Conservation (phyloP, 2,113 vertebrate genomes). For the Thryonomys swinderianus region DNA sequence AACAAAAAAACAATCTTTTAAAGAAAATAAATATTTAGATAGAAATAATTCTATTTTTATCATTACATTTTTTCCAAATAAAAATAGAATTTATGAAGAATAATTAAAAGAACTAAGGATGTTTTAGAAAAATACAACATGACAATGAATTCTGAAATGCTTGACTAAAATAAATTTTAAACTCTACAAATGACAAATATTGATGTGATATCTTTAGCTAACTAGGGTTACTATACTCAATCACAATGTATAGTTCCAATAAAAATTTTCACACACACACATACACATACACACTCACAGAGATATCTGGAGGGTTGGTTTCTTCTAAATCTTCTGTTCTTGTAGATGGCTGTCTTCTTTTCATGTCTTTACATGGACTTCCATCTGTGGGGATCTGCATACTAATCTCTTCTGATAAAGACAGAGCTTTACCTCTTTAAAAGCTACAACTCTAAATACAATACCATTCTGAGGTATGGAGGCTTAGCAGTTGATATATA, state of each 20-base stretch:
- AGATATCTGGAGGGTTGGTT: not conserved
- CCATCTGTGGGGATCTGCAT: not conserved
- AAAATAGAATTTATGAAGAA: not conserved
- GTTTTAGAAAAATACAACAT: not conserved
- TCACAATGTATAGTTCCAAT: not conserved
- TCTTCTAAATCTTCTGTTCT: not conserved
- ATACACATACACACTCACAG: not conserved
- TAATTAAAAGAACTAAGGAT: conserved; percentile 6
- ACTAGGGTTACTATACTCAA: not conserved
- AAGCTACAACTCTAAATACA: not conserved
- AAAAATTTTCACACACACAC: not conserved
- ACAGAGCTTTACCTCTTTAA: not conserved
- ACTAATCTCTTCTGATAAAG: not conserved
- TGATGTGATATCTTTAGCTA: not conserved
- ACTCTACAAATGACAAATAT: not conserved
- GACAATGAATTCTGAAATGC: not conserved
- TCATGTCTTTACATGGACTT: not conserved
- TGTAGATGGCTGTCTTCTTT: not conserved
- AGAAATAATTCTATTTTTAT: not conserved
- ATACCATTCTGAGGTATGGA: not conserved
- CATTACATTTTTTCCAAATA: conserved; percentile 20
- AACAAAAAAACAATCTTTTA: not conserved
- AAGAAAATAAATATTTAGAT: not conserved
- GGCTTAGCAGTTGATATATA: not conserved
- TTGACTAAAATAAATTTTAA: not conserved